Percentiles rank a stretch among this genome's conserved stretches.
These are phyloP conservation scores for Aphyosemion australe DNA, from an alignment of 2,113 vertebrate genomes.

Conservation along the genomic window DNA sequence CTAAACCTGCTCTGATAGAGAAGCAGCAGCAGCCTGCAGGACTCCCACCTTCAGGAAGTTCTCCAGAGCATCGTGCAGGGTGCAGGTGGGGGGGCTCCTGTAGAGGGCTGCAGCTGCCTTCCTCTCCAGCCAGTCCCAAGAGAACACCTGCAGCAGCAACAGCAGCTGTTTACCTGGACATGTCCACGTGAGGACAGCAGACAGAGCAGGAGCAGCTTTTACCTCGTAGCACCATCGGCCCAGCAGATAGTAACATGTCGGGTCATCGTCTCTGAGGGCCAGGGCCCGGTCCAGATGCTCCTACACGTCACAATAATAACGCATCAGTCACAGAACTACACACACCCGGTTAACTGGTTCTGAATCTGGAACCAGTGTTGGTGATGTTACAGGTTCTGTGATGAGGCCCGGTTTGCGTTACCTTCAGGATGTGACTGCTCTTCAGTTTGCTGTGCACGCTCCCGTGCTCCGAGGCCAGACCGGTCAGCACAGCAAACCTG, in stretches of 20 bases:
- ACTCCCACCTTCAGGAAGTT: conserved; percentile 87
- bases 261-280: conserved; percentile 68
- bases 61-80: conserved; percentile 87
- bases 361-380: neutral
- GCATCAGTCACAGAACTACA: no score
- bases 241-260: conserved; percentile 76
- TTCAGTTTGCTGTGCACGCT: conserved; percentile 78
- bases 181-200: neutral
- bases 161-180: neutral
- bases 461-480: conserved; percentile 56
- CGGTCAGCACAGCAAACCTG: conserved; percentile 76
- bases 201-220: neutral
- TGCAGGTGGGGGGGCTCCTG: conserved; percentile 81
- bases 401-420: conserved; percentile 21
- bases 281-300: conserved; percentile 76
- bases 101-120: conserved; percentile 87
- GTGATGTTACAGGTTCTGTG: no score
- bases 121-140: conserved; percentile 88
- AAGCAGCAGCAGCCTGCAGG: neutral
- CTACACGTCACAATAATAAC: conserved; percentile 28
- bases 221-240: conserved; percentile 82
- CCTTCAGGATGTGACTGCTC: conserved; percentile 77
- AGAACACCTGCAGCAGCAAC: conserved; percentile 79
- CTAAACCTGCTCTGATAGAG: neutral
- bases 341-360: neutral